Evolutionary conservation across 92 coral and sea anemone species (phyloP).

Genomic region (Porites cylindrica): DNA sequence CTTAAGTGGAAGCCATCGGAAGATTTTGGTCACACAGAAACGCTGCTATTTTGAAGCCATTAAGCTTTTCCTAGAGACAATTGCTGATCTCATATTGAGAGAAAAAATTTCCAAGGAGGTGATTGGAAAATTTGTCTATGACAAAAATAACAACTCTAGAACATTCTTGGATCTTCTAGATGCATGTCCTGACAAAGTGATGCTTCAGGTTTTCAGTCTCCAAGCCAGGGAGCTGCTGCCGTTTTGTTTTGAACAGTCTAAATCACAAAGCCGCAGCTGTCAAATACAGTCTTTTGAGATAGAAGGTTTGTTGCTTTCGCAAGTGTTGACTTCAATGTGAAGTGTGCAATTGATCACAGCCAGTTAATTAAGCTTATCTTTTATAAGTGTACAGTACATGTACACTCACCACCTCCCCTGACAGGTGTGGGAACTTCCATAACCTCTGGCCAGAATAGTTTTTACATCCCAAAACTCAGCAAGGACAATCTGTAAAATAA

Average conservation of each 20-base stretch:
- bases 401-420: too few species aligned
- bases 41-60: constrained; percentile 12
- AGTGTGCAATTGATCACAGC: constrained; percentile 2
- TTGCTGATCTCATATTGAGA: constrained; percentile 5
- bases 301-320: constrained; percentile 30
- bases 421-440: too few species aligned
- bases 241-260: constrained; percentile 13
- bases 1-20: neutral
- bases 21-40: neutral
- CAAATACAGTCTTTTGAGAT: neutral
- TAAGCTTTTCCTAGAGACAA: neutral
- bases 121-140: constrained; percentile 4
- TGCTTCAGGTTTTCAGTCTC: neutral
- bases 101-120: constrained; percentile 6
- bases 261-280: neutral
- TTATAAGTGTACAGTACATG: neutral
- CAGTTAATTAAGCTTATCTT: neutral
- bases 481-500: too few species aligned
- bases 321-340: neutral
- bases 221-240: constrained; percentile 27
- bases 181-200: neutral
- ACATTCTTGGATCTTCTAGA: constrained; percentile 9
- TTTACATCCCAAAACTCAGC: too few species aligned
- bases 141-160: neutral
- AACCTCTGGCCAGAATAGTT: too few species aligned